Percentiles rank a stretch among this genome's conserved stretches.
Evolutionary conservation across 2,797 vertebrate genomes (phyloP).

Genomic region (Gallinago solitaria): DNA sequence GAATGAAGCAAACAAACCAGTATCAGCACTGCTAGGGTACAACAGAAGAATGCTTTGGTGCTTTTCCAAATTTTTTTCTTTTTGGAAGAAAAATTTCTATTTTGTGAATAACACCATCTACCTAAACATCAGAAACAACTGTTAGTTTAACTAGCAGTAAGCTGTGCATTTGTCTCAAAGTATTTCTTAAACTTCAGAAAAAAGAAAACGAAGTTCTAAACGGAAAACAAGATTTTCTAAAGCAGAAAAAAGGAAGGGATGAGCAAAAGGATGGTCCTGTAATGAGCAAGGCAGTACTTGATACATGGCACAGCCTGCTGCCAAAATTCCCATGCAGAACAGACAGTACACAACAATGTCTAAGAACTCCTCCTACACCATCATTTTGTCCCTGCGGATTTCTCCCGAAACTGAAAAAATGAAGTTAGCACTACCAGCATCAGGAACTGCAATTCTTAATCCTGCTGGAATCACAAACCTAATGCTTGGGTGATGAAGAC

Average conservation of each 20-base stretch:
- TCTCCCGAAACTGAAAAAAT: background rate
- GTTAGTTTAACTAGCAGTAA: background rate
- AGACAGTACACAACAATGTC: slow-evolving; percentile 33
- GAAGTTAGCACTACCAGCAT: background rate
- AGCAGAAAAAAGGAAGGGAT: background rate
- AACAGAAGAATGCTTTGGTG: background rate
- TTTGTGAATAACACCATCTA: background rate
- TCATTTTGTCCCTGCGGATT: background rate
- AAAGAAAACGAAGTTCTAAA: background rate
- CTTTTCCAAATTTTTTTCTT: background rate
- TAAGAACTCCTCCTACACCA: slow-evolving; percentile 54
- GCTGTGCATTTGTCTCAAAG: background rate
- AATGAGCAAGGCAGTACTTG: slow-evolving; percentile 2
- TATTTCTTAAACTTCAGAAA: background rate
- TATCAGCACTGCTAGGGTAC: background rate
- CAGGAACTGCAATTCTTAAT: background rate
- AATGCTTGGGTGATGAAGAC: background rate
- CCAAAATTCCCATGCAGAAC: slow-evolving; percentile 58
- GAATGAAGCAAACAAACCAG: background rate
- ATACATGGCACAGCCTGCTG: background rate
- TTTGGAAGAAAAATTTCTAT: background rate
- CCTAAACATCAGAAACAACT: background rate
- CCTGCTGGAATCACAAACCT: background rate
- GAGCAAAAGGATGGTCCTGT: background rate
- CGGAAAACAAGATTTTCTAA: background rate